phyloP scores from a whole-genome alignment of 2,113 vertebrate species.

The Sceloporus undulatus region DNA sequence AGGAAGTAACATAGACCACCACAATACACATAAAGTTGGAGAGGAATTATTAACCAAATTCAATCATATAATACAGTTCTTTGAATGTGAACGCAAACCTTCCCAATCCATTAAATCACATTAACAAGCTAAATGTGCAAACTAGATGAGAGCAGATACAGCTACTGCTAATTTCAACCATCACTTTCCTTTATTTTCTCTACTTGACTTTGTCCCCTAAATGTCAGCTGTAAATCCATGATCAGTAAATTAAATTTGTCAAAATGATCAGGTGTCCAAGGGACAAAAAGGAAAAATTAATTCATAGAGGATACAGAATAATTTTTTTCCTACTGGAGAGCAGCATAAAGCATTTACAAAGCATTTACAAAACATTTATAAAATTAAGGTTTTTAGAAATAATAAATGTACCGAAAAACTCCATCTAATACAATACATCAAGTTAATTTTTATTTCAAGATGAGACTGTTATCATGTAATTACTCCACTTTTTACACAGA shows the following conservation, averaged over 20 bases:
- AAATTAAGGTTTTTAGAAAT: conserved; percentile 4
- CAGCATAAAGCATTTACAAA: conserved; percentile 47
- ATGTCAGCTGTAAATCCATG: neutral
- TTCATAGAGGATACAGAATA: neutral
- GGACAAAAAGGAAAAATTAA: neutral
- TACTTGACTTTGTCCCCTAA: neutral
- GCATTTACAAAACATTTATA: conserved; percentile 33
- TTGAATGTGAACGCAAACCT: too few relatives aligned
- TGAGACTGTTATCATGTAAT: too few relatives aligned
- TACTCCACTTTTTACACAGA: too few relatives aligned
- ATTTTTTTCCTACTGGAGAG: neutral
- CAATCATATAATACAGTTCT: neutral
- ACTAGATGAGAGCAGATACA: neutral
- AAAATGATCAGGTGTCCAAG: neutral
- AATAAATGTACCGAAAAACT: neutral
- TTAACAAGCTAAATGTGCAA: neutral
- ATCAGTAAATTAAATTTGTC: neutral
- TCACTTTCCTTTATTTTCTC: neutral
- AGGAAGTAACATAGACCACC: neutral
- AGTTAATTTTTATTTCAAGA: neutral
- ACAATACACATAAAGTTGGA: neutral
- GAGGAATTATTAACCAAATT: neutral
- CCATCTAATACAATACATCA: neutral
- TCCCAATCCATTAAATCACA: neutral
- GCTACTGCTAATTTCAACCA: neutral